Evolutionary conservation across 2,888 invertebrate species (phyloP), one percentile per base, ranked within the genome.

Genomic region (Oxyteleia sp.): DNA sequence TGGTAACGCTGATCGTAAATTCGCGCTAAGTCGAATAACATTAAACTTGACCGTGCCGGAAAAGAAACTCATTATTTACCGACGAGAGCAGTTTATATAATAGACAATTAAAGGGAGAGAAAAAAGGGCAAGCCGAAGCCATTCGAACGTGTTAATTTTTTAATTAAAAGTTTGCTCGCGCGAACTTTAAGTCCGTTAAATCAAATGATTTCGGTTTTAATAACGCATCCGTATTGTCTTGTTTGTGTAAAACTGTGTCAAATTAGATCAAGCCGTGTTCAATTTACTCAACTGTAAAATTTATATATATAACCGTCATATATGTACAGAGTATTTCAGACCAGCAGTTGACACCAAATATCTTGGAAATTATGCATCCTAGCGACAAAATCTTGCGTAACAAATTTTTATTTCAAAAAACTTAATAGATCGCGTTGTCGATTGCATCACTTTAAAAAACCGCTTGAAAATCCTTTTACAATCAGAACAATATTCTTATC

Each of bases 191-290:
- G n/a, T 38, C 13, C 38, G 5, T n/a, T 7, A 13, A 38, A n/a
- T 38, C 7, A 2, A 38, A 38, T 38, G 32, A 13, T 38, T 13
- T 13, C 13, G 2, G 51, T n/a, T 51, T 26, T n/a, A 26, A 26
- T 51, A 23, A 15, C 32, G 16, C 18, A 61, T 43, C 5, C 20
- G 23, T 15, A 0, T 1, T 26, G 15, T 13, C 23, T 29, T 61
- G 2, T 45, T 23, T 5, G 20, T 11, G 5, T n/a, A n/a, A 23
- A 61, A 45, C 23, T 18, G 20, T 11, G 38, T 1, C 1, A 47
- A 63, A 47, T 47, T 16, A 47, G 32, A 47, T 32, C 5, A 49
- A 68, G 23, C n/a, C n/a, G n/a, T n/a, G n/a, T n/a, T n/a, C n/a
- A n/a, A n/a, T n/a, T n/a, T n/a, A n/a, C n/a, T n/a, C n/a, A n/a